These are phyloP conservation scores for Calvadosia cruxmelitensis DNA, from an alignment of 30 jellyfish, hydroid and myxozoan genomes.

Conservation along the genomic window DNA sequence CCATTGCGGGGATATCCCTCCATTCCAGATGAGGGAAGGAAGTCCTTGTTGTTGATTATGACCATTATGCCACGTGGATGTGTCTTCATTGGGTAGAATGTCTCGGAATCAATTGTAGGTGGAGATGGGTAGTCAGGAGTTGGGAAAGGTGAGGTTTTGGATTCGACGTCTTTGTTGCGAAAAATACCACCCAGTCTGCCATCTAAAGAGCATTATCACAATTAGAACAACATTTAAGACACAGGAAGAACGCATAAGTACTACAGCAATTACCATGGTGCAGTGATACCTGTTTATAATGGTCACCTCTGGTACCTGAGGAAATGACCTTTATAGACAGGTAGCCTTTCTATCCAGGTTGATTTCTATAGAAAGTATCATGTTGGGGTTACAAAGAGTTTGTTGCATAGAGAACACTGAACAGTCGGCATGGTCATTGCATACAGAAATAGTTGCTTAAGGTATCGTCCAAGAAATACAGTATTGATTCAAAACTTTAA, in stretches of 20 bases:
- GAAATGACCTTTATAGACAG: no score
- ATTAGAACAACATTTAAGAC: no score
- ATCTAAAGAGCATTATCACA: no score
- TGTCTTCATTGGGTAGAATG: constrained; percentile 54
- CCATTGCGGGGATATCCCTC: constrained; percentile 85
- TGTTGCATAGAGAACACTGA: no score
- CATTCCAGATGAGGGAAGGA: constrained; percentile 89
- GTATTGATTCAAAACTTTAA: neutral
- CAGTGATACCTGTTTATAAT: no score
- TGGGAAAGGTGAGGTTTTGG: neutral
- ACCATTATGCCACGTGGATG: constrained; percentile 71
- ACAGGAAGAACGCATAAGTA: no score
- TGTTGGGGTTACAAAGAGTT: no score
- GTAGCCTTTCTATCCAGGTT: no score
- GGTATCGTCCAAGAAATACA: neutral
- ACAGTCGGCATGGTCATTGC: neutral
- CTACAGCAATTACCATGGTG: no score
- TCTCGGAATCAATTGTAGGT: constrained; percentile 19
- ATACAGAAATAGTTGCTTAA: neutral
- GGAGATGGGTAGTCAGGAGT: neutral
- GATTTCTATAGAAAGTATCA: no score
- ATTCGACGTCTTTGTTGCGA: neutral
- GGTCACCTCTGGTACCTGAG: no score
- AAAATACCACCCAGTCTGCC: neutral
- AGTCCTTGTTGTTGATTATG: constrained; percentile 58